Evolutionary conservation across 2,888 invertebrate genomes (phyloP), one percentile per base, ranked within the genome.

Genomic region (Pedicia rivosa): DNA sequence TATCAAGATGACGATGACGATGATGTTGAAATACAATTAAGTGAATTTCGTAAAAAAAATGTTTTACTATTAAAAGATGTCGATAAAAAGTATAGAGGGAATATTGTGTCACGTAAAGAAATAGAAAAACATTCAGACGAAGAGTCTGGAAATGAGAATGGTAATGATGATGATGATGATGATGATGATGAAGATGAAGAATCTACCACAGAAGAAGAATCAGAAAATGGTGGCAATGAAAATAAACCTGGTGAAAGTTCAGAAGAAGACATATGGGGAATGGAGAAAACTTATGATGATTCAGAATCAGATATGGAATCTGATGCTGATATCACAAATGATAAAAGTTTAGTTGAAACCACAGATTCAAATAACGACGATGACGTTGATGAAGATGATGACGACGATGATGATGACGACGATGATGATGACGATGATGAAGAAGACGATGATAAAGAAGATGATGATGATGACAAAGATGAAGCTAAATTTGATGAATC

Each of bases 51-150:
- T n/a, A 77, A 70, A 51, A 62, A 66, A 48, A 80, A 76, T 53
- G 62, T 74, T 2, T 68, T 70, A 52, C 59, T 78, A 34, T 52
- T 84, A 19, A 76, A 74, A 41, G 74, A 80, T 43, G 58, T 74
- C 13, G 82, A 80, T 56, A 66, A 67, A 42, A 76, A 76, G 47
- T 90, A 88, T 55, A 71, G 72, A 32, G 88, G 87, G 0, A 71
- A 74, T 57, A 74, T 76, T 44, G 61, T 67, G 2, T 74, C 76
- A 1, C 67, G 81, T 20, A 76, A 72, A 8, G 26, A 41, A 26
- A 33, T 22, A 9, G 29, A 46, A 5, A 36, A 42, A 16, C 34
- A 47, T 8, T 42, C 47, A 30, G 47, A 43, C 8, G 43, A 45
- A 26, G 46, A 37, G n/a, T 36, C 28, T 9, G 38, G 39, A 5